These are phyloP conservation scores for Lithobates pipiens DNA, from an alignment of 2,797 vertebrate genomes.

Conservation along the genomic window DNA sequence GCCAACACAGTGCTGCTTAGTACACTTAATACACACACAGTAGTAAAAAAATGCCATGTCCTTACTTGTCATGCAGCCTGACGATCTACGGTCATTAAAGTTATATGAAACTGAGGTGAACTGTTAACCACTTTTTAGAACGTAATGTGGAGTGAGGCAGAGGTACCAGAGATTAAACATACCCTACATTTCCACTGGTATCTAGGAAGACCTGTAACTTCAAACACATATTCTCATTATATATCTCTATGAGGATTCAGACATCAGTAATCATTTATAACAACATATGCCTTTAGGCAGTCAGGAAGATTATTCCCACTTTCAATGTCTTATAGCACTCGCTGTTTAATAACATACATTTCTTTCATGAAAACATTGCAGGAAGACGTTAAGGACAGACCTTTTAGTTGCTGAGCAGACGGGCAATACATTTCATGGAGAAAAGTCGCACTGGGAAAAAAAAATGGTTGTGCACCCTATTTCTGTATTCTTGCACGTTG, in stretches of 20 bases:
- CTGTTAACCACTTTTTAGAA: neutral
- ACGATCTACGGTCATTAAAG: neutral
- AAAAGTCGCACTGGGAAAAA: neutral
- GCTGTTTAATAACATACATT: slow-evolving; percentile 32
- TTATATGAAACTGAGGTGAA: neutral
- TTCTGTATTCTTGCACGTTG: neutral
- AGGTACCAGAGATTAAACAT: neutral
- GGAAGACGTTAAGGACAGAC: slow-evolving; percentile 15
- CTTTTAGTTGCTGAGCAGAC: neutral
- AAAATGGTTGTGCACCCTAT: neutral
- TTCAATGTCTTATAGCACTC: slow-evolving; percentile 33
- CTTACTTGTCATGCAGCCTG: too few species aligned
- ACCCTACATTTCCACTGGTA: slow-evolving; percentile 8
- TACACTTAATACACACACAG: too few species aligned
- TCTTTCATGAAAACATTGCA: slow-evolving; percentile 4
- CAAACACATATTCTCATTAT: slow-evolving; percentile 35
- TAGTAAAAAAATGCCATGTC: too few species aligned
- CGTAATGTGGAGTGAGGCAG: neutral
- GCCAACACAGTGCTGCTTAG: too few species aligned
- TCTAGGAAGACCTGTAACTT: slow-evolving; percentile 28
- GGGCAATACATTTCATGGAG: neutral
- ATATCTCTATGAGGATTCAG: slow-evolving; percentile 41
- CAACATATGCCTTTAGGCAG: slow-evolving; percentile 44
- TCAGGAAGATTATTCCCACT: slow-evolving; percentile 28
- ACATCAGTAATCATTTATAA: slow-evolving; percentile 50